These are phyloP conservation scores for Bubalus kerabau DNA, from an alignment of 2,113 vertebrate species.

Conservation along the genomic window DNA sequence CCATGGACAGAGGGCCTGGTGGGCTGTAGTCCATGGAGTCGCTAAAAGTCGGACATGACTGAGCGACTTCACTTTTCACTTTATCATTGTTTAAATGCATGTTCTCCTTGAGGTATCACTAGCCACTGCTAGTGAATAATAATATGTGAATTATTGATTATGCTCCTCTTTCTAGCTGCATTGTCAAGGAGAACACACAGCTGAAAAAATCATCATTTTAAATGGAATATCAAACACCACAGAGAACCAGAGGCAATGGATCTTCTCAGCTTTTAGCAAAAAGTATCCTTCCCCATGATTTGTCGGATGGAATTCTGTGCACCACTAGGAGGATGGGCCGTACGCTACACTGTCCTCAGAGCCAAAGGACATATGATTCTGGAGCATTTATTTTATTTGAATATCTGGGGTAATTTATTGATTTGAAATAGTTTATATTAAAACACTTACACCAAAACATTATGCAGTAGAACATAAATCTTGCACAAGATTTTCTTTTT, in stretches of 20 bases:
- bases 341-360: background rate
- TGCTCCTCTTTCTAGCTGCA: background rate
- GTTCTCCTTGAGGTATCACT: background rate
- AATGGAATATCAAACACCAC: background rate
- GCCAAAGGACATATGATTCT: background rate
- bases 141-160: background rate
- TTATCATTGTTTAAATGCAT: background rate
- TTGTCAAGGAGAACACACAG: background rate
- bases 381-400: background rate
- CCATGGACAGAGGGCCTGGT: no score
- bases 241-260: background rate
- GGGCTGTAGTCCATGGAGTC: no score
- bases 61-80: no score
- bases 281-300: background rate
- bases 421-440: background rate
- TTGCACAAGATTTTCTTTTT: background rate
- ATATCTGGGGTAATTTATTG: background rate
- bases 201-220: background rate
- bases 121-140: background rate
- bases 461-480: background rate
- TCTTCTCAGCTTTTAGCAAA: background rate
- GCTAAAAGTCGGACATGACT: no score
- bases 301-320: background rate
- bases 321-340: no score
- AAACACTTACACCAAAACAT: background rate